Evolutionary conservation across 2,113 vertebrate species (phyloP), one percentile per base, ranked within the genome.

Genomic region (Poeciliopsis occidentalis): DNA sequence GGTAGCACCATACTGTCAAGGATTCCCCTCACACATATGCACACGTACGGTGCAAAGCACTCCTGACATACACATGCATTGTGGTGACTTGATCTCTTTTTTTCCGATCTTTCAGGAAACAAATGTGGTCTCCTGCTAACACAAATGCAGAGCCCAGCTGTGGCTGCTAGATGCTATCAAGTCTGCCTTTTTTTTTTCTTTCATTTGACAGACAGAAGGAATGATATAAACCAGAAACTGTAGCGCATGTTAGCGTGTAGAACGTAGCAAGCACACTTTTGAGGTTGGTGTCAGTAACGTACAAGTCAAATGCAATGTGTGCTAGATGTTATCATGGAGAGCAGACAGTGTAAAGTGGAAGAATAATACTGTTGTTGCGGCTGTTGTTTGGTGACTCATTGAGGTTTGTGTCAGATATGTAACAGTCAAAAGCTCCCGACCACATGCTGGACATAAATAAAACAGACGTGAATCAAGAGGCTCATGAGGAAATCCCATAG

Each of bases 321-420:
- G 47, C 39, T 85, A 93, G 95, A 96, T 96, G 92, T 92, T 95
- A 96, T 96, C 96, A 26, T 83, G 34, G 81, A 90, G 87, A 91
- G 92, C 93, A 92, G 92, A 90, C 91, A 81, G 86, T 85, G 87
- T 88, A 89, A 92, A 90, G 91, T 81, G 92, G 90, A 81, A 85
- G 80, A 85, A 84, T 80, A 85, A 84, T 85, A 76, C 64, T 81
- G n/a, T n/a, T n/a, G n/a, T n/a, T n/a, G 76, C 93, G 91, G 85
- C 81, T 87, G 70, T 94, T 93, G 92, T 93, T 77, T 91, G 91
- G 85, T 81, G 90, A 76, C 75, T 81, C 12, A 32, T 80, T 76
- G 76, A 94, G 92, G 92, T 92, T 87, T 93, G 85, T 85, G 93
- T 94, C 84, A 81, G 79, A 90, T 93, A 92, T 87, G 88, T 88